Evolutionary conservation across 2,797 vertebrate species (phyloP).

Genomic region (Acanthurus leucopareius): DNA sequence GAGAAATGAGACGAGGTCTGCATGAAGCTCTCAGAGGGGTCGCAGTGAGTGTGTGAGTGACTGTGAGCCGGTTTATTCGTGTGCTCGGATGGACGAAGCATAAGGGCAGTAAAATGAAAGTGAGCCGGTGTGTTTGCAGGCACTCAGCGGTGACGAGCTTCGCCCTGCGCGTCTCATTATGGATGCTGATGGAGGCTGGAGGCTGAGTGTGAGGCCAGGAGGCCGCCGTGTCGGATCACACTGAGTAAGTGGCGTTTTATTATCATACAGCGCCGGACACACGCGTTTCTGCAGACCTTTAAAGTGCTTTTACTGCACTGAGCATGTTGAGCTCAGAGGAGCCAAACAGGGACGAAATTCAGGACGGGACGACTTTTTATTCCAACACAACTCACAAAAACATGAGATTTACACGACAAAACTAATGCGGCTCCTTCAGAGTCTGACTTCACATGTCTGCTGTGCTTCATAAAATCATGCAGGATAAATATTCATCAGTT

Average conservation of each 20-base stretch:
- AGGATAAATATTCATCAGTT: background rate
- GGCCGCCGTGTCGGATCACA: constrained; percentile 33
- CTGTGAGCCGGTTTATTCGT: background rate
- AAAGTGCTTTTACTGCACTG: background rate
- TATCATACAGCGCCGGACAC: constrained; percentile 19
- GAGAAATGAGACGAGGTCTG: constrained; percentile 27
- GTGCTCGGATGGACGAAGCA: constrained; percentile 42
- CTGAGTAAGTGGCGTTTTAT: constrained; percentile 40
- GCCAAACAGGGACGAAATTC: background rate
- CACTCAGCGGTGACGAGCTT: constrained; percentile 40
- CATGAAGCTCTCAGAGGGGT: constrained; percentile 18
- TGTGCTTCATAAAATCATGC: background rate
- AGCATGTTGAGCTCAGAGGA: background rate
- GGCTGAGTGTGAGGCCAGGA: constrained; percentile 41
- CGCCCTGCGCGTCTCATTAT: constrained; percentile 6
- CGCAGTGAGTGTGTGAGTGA: constrained; percentile 8
- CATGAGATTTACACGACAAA: background rate
- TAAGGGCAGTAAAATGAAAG: constrained; percentile 52
- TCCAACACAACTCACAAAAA: background rate
- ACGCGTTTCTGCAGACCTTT: background rate
- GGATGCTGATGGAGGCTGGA: constrained; percentile 46
- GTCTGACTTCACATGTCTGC: background rate
- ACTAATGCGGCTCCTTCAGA: background rate
- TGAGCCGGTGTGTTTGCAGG: constrained; percentile 11
- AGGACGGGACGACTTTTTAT: background rate